Evolutionary conservation across 1,140 invertebrate genomes (phyloP), one percentile per base, ranked within the genome.

Genomic region (Psilanteris sp.): DNA sequence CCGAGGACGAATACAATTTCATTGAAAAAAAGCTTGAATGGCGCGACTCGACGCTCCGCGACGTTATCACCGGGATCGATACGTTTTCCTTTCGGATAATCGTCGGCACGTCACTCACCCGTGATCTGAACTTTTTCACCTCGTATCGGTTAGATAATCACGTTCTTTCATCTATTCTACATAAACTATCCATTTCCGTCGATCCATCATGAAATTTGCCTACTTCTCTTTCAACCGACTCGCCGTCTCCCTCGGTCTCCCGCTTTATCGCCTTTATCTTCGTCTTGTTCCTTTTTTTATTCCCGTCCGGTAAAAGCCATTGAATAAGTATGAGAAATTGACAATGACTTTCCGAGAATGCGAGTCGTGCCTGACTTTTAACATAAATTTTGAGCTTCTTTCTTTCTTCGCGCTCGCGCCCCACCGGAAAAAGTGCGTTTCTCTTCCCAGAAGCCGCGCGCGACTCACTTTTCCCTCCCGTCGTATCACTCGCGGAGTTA

Each of bases 321-420:
- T 74, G 77, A 79, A 78, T 81, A 79, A 76, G 78, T 81, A 83
- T 84, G 78, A 85, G 82, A 79, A 83, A 84, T 84, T 75, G 81
- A 85, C 85, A 85, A 85, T 85, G 82, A 85, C 79, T 84, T 85
- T 83, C 80, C 72, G 67, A 81, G 84, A 85, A 86, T 81, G 43
- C 66, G 61, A 73, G 64, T 73, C 66, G 78, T 75, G 76, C 61
- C 61, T 64, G 61, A 61, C 74, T 84, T 80, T 83, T 77, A 81
- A 84, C 80, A 84, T 85, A 83, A 82, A 85, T 85, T 85, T 80
- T 71, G 55, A 73, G 55, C 15, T 36, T 50, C 48, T 39, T 52
- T 71, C 31, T 59, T 52, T 44, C 29, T 22, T 18, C 48, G 27
- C 29, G 34, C 7, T 44, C 37, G 55, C 29, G 55, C 52, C 22